Base-by-base conservation (phyloP, 2,888 invertebrate genomes). In the Calameuta idolon region DNA sequence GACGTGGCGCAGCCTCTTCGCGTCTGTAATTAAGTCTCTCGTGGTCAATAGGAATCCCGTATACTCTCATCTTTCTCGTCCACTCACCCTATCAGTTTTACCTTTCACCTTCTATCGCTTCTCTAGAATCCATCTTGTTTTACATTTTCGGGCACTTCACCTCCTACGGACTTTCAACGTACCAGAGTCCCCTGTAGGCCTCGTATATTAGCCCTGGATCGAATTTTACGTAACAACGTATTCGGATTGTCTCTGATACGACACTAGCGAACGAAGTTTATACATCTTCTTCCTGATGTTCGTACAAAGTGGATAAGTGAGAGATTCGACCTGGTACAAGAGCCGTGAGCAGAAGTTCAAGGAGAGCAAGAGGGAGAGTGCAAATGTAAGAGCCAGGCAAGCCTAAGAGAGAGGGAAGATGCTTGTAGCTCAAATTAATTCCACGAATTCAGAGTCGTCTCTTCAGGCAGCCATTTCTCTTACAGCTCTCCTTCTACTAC, bases 1-100 rank as follows among this genome's bases (percentile, higher is more conserved):
- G 71, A 37, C 34, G 55, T 74, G 40, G 23, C 55, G 23, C 55
- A 55, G 23, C 55, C 55, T 23, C 55, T 1, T 55, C 23, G 73
- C 73, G 80, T 76, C 76, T 74, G 81, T 86, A 88, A 88, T 88
- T 88, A 87, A 87, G 82, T 84, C 83, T 79, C 84, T 75, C 76
- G 83, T 77, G 84, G 84, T 82, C 82, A 82, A 85, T 84, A 77
- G 81, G 83, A 83, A 86, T 34, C 3, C 31, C 34, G 12, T 71
- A 12, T 71, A n/a, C 31, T 71, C 71, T 30, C 12, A 33, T 31
- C 71, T 31, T 23, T 71, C 71, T 71, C 69, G 3, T 5, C 31
- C n/a, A 30, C 69, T 69, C 69, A 12, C 31, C 9, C 23, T 71
- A 34, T n/a, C 23, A 31, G 3, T 12, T 31, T 11, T 71, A 71